These are phyloP conservation scores for Corythaeola cristata DNA, from an alignment of 2,113 vertebrate species.

Conservation along the genomic window DNA sequence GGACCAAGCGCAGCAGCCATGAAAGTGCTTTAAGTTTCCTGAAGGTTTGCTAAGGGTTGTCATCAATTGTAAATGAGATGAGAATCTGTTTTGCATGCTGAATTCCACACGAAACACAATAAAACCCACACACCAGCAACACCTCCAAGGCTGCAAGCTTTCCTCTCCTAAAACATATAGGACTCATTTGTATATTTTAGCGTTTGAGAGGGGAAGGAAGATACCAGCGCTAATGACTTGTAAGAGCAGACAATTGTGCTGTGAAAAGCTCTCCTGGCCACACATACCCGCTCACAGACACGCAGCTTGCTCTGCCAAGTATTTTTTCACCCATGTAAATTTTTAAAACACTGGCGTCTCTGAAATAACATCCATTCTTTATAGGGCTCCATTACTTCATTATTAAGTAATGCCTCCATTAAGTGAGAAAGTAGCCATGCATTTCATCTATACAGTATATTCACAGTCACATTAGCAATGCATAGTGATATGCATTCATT, in stretches of 20 bases:
- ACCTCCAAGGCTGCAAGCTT: not conserved
- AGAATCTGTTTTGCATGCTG: not conserved
- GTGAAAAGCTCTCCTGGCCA: not conserved
- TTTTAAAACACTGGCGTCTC: slow-evolving; percentile 38
- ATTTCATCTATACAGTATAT: slow-evolving; percentile 17
- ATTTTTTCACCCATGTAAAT: slow-evolving; percentile 25
- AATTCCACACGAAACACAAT: not conserved
- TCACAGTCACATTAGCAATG: slow-evolving; percentile 48
- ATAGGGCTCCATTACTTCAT: slow-evolving; percentile 36
- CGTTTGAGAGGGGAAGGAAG: not conserved
- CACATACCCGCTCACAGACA: not conserved
- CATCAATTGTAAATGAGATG: not conserved
- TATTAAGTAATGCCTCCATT: slow-evolving; percentile 61
- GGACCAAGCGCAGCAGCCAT: not conserved
- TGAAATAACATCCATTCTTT: slow-evolving; percentile 56
- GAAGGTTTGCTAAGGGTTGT: not conserved
- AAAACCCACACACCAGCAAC: not conserved
- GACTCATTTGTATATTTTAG: not conserved
- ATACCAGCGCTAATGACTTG: not conserved
- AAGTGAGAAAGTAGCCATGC: slow-evolving; percentile 32
- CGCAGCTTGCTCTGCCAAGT: slow-evolving; percentile 7
- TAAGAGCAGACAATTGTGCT: not conserved
- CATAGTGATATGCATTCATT: slow-evolving; percentile 15
- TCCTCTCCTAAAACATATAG: not conserved
- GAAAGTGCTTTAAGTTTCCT: not conserved